Conservation (phyloP, 1,140 invertebrate species). For the Leptoteleia sp. region DNA sequence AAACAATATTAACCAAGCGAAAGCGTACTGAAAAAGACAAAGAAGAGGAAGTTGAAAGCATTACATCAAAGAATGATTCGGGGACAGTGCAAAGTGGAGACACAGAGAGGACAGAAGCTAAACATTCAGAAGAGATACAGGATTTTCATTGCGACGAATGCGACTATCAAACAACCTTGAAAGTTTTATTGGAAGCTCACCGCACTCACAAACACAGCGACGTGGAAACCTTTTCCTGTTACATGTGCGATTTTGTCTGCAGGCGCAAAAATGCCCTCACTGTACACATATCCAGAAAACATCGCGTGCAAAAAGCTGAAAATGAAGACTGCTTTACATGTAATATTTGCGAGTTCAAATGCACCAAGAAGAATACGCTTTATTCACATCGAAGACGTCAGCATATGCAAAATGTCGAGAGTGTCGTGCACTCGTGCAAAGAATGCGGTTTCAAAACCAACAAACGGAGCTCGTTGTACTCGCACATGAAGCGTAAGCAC, state of each 20-base stretch:
- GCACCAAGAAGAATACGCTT: conserved; percentile 81
- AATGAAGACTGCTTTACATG: conserved; percentile 48
- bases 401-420: conserved; percentile 53
- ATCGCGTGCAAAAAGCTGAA: conserved; percentile 27
- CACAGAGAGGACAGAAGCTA: too few species aligned
- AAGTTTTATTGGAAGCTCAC: conserved; percentile 33
- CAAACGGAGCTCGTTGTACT: conserved; percentile 73
- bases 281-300: conserved; percentile 62
- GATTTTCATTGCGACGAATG: conserved; percentile 48
- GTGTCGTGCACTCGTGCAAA: conserved; percentile 71
- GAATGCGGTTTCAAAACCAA: conserved; percentile 73
- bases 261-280: conserved; percentile 47
- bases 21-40: too few species aligned
- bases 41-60: too few species aligned
- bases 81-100: too few species aligned
- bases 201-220: conserved; percentile 24
- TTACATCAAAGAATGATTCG: too few species aligned
- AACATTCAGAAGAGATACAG: conserved; percentile 6
- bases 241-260: conserved; percentile 64
- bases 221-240: conserved; percentile 45
- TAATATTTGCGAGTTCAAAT: conserved; percentile 80
- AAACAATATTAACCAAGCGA: too few species aligned
- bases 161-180: conserved; percentile 45
- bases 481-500: conserved; percentile 77
- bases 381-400: conserved; percentile 81